A percentile compares a stretch with the other conserved stretches of the same genome.
Conservation (phyloP, 2,113 vertebrate genomes). For the Cinclus mexicanus region DNA sequence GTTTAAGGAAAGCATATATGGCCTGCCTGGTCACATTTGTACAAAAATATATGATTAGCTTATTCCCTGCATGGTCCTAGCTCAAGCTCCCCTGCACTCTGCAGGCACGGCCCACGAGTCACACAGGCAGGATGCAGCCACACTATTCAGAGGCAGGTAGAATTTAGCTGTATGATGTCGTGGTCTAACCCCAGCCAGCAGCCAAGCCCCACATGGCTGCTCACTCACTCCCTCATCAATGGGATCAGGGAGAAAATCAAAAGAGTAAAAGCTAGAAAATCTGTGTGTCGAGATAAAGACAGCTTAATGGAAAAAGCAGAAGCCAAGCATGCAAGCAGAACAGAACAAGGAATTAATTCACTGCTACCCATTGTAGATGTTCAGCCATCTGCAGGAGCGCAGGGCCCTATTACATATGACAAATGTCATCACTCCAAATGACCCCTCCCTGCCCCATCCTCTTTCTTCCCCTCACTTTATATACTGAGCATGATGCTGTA, state of each 20-base stretch:
- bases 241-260: neutral
- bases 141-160: neutral
- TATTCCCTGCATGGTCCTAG: neutral
- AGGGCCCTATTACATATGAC: neutral
- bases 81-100: neutral
- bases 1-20: neutral
- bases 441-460: fast-evolving
- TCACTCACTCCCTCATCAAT: neutral
- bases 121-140: neutral
- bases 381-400: neutral
- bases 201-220: fast-evolving
- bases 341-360: neutral
- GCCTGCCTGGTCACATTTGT: neutral
- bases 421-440: neutral
- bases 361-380: neutral
- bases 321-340: neutral
- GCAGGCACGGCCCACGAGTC: neutral
- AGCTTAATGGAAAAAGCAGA: neutral
- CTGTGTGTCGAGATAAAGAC: neutral
- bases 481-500: neutral
- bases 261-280: neutral
- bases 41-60: neutral
- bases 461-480: neutral
- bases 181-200: neutral
- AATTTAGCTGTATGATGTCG: neutral